Evolutionary conservation across 1,140 invertebrate genomes (phyloP).

Genomic region (Notospermus geniculatus): DNA sequence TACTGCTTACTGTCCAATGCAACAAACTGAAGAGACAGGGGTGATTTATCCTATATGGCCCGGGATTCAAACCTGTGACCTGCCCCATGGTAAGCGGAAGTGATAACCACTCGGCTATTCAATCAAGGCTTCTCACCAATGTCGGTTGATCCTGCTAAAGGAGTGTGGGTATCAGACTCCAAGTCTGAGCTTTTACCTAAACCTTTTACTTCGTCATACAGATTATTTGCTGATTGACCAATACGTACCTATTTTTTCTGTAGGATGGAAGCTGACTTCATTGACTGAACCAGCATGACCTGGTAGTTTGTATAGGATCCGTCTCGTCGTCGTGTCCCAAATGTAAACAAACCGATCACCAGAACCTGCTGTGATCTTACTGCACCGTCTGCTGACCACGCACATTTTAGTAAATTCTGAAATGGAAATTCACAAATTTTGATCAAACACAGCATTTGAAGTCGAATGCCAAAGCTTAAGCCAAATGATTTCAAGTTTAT

Average conservation of each 20-base stretch:
- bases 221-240: no score
- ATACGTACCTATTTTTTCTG: conserved; percentile 84
- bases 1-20: no score
- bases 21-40: no score
- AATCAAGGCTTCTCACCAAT: conserved; percentile 4
- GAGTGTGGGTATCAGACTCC: conserved; percentile 3
- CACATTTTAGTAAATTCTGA: conserved; percentile 78
- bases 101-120: no score
- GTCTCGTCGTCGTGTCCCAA: conserved; percentile 87
- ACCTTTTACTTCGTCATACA: not conserved
- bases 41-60: no score
- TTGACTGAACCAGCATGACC: conserved; percentile 98
- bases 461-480: not conserved
- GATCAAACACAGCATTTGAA: not conserved
- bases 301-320: conserved; percentile 94
- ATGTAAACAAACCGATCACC: conserved; percentile 94
- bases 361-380: conserved; percentile 80
- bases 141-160: conserved; percentile 1
- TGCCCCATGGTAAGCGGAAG: no score
- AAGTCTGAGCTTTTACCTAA: not conserved
- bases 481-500: no score
- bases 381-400: conserved; percentile 86
- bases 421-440: conserved; percentile 26
- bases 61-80: no score
- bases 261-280: conserved; percentile 93